phyloP scores from a whole-genome alignment of 2,888 invertebrate species.

The Xestoiulus laeticollis region DNA sequence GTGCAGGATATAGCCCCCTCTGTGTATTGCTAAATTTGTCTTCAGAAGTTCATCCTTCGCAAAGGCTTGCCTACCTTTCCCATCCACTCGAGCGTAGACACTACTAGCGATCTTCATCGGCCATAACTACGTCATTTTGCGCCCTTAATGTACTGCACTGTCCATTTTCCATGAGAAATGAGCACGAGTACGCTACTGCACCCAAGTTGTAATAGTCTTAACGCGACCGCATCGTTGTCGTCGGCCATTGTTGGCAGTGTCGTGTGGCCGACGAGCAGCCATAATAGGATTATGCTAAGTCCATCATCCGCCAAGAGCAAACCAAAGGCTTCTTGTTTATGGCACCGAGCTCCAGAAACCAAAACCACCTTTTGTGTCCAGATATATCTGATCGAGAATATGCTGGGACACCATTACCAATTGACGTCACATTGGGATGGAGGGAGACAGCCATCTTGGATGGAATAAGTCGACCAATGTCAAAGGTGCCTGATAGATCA shows the following conservation, averaged over 20 bases:
- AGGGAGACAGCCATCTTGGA: neutral
- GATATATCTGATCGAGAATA: neutral
- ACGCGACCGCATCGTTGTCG: slow-evolving; percentile 47
- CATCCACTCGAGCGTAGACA: neutral
- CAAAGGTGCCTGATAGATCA: neutral
- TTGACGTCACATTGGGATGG: neutral
- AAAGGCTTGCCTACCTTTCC: neutral
- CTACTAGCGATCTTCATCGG: neutral
- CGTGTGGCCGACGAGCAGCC: slow-evolving; percentile 46
- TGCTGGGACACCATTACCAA: neutral
- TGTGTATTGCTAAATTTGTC: neutral
- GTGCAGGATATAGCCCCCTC: no score
- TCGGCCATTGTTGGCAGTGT: slow-evolving; percentile 43
- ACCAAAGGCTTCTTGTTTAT: slow-evolving; percentile 47
- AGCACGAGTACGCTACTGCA: neutral
- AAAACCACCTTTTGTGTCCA: slow-evolving; percentile 39
- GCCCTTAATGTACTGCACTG: slow-evolving; percentile 39
- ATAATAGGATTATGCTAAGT: slow-evolving; percentile 47
- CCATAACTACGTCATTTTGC: slow-evolving; percentile 36
- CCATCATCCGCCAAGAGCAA: slow-evolving; percentile 46
- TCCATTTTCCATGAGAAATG: slow-evolving; percentile 40
- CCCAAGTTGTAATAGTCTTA: slow-evolving; percentile 49
- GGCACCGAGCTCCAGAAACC: slow-evolving; percentile 42
- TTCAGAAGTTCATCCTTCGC: neutral
- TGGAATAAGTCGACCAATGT: neutral